Evolutionary conservation across 2,888 invertebrate species (phyloP).

Genomic region (Lumbricus terrestris): DNA sequence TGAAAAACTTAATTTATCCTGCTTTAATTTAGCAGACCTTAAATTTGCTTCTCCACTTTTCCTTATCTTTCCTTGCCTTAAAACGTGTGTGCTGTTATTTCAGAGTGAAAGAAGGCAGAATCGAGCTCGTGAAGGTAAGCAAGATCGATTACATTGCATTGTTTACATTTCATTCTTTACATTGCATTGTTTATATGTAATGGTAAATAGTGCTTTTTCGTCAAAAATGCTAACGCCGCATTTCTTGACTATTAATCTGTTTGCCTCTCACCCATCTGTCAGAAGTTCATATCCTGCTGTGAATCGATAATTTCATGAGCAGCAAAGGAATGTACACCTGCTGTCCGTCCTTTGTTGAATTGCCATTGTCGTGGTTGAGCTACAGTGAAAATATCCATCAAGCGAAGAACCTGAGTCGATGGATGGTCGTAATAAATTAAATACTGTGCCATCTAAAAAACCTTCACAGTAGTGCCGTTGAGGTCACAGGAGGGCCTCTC

Average conservation of each 20-base stretch:
- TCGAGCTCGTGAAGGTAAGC: slow-evolving; percentile 56
- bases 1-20: too few relatives aligned
- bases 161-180: not conserved
- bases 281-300: not conserved
- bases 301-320: not conserved
- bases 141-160: too few relatives aligned
- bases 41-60: too few relatives aligned
- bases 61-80: not conserved
- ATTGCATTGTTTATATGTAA: not conserved
- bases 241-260: not conserved
- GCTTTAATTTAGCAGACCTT: too few relatives aligned
- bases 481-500: too few relatives aligned
- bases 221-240: too few relatives aligned
- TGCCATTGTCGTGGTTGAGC: too few relatives aligned
- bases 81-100: slow-evolving; percentile 16
- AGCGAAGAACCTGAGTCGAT: too few relatives aligned
- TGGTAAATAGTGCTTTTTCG: not conserved
- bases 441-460: too few relatives aligned
- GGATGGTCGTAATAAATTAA: too few relatives aligned
- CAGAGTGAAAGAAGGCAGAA: slow-evolving; percentile 53
- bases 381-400: too few relatives aligned
- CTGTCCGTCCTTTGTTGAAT: not conserved
- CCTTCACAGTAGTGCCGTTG: too few relatives aligned
- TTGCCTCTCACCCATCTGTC: not conserved
- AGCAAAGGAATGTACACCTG: not conserved